Evolutionary conservation across 2,113 vertebrate genomes (phyloP).

Genomic region (Tor tambroides): DNA sequence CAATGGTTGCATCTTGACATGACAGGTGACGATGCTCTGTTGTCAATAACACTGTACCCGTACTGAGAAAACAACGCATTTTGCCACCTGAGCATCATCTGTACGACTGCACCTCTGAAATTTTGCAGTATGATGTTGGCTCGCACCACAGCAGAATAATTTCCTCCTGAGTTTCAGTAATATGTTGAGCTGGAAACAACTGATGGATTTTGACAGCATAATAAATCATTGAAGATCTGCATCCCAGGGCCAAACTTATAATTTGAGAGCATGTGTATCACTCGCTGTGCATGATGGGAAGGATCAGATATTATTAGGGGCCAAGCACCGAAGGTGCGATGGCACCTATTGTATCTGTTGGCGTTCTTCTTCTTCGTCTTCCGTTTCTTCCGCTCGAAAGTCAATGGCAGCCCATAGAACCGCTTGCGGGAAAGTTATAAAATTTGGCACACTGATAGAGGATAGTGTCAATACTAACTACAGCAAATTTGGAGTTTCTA

Average conservation of each 20-base stretch:
- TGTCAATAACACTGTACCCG: too few relatives aligned
- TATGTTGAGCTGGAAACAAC: not conserved
- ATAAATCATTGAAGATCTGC: slow-evolving; percentile 1
- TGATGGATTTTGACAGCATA: slow-evolving; percentile 16
- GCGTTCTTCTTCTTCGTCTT: too few relatives aligned
- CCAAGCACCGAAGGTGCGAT: too few relatives aligned
- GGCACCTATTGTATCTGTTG: too few relatives aligned
- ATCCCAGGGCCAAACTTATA: not conserved
- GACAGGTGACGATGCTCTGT: not conserved
- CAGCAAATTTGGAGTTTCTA: too few relatives aligned
- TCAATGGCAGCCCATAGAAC: too few relatives aligned
- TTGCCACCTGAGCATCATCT: not conserved
- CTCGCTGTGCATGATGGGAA: not conserved
- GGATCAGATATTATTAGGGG: slow-evolving; percentile 4
- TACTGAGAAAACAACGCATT: not conserved
- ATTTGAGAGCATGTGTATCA: not conserved
- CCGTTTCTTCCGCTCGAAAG: too few relatives aligned
- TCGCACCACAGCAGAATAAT: not conserved
- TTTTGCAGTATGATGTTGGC: slow-evolving; percentile 1
- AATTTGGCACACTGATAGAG: too few relatives aligned
- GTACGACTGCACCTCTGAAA: not conserved
- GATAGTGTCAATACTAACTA: too few relatives aligned
- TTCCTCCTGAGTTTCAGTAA: not conserved
- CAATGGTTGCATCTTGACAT: not conserved
- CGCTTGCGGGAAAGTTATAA: too few relatives aligned